Percentiles rank a stretch among this genome's conserved stretches.
phyloP scores from a whole-genome alignment of 2,888 invertebrate genomes.

The Lottia gigantea region DNA sequence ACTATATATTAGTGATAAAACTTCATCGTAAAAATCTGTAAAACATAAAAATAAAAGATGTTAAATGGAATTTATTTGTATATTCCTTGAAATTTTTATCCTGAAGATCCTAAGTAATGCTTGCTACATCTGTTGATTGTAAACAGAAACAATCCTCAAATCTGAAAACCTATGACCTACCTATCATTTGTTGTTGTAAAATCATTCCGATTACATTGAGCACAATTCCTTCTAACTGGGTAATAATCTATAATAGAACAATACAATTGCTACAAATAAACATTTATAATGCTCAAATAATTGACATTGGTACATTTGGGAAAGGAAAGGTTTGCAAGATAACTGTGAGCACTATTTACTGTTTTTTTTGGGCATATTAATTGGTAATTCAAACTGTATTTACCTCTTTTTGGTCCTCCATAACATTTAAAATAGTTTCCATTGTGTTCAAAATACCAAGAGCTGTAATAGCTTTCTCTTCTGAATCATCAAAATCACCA shows the following conservation, averaged over 20 bases:
- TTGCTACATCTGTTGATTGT: too few species aligned
- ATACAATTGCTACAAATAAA: too few species aligned
- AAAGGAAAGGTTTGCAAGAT: background rate
- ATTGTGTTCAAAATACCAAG: slow-evolving; percentile 97
- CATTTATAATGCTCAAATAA: too few species aligned
- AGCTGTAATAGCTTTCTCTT: slow-evolving; percentile 96
- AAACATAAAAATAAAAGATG: slow-evolving; percentile 7
- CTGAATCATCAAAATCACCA: slow-evolving; percentile 75
- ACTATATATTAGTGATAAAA: slow-evolving; percentile 90
- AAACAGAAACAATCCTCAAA: too few species aligned
- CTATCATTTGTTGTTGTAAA: slow-evolving; percentile 81
- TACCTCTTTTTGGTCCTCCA: slow-evolving; percentile 76
- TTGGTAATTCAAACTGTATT: background rate
- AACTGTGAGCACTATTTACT: too few species aligned
- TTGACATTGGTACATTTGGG: too few species aligned
- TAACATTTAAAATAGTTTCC: slow-evolving; percentile 91
- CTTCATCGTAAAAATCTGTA: slow-evolving; percentile 96
- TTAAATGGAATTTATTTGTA: background rate
- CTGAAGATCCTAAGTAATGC: too few species aligned
- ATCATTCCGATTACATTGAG: slow-evolving; percentile 82
- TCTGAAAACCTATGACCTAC: slow-evolving; percentile 71
- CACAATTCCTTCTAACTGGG: slow-evolving; percentile 90
- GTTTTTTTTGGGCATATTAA: too few species aligned
- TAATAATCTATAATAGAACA: slow-evolving; percentile 76
- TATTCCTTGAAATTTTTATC: too few species aligned